Percentiles rank a stretch among this genome's conserved stretches.
phyloP scores from a whole-genome alignment of 2,888 invertebrate genomes.

The Hyalella azteca region DNA sequence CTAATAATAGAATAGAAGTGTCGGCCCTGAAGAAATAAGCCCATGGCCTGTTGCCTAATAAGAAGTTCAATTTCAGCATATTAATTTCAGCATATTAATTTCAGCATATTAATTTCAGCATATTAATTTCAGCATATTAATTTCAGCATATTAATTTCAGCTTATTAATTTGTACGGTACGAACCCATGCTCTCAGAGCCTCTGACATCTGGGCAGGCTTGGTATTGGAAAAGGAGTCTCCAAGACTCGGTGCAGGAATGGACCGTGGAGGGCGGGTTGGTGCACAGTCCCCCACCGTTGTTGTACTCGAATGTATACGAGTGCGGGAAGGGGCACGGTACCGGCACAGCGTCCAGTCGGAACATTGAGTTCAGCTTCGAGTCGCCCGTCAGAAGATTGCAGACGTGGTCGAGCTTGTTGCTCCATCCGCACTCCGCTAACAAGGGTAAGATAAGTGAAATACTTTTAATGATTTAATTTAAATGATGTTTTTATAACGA shows the following conservation, averaged over 20 bases:
- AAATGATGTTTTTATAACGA: too few relatives aligned
- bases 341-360: constrained; percentile 83
- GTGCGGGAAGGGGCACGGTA: constrained; percentile 87
- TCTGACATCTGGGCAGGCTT: constrained; percentile 89
- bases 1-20: too few relatives aligned
- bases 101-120: too few relatives aligned
- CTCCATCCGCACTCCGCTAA: constrained; percentile 48
- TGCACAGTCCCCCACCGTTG: constrained; percentile 87
- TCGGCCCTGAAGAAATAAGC: too few relatives aligned
- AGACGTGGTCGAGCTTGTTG: constrained; percentile 72
- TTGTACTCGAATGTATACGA: constrained; percentile 93
- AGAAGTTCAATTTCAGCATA: too few relatives aligned
- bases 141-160: too few relatives aligned
- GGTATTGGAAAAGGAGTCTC: constrained; percentile 85
- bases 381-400: constrained; percentile 86
- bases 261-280: constrained; percentile 85
- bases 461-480: too few relatives aligned
- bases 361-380: constrained; percentile 88
- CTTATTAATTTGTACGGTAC: too few relatives aligned
- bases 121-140: too few relatives aligned
- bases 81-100: too few relatives aligned
- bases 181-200: constrained; percentile 89
- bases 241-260: constrained; percentile 94
- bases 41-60: too few relatives aligned
- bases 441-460: neutral